Conservation (phyloP, 2,888 invertebrate species). For the Panopea generosa region DNA sequence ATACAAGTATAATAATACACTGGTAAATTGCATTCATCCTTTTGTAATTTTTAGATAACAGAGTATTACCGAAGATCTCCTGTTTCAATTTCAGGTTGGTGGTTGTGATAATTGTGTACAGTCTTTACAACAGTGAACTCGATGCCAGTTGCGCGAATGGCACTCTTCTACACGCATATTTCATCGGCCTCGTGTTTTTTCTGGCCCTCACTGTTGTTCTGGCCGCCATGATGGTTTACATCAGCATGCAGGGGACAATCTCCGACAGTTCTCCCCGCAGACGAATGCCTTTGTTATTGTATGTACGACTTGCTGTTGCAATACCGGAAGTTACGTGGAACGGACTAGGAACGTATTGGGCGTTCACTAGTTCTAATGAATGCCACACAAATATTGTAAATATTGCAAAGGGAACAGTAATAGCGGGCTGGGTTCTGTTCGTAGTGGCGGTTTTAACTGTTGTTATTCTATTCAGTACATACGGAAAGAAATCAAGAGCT, state of each 20-base stretch:
- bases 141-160: slow-evolving; percentile 67
- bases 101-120: slow-evolving; percentile 88
- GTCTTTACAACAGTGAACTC: slow-evolving; percentile 88
- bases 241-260: slow-evolving; percentile 59
- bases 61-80: no score
- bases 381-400: slow-evolving; percentile 73
- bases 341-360: slow-evolving; percentile 49
- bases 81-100: slow-evolving; percentile 88
- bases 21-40: no score
- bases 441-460: slow-evolving; percentile 90
- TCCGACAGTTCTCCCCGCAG: slow-evolving; percentile 38
- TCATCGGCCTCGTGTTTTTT: slow-evolving; percentile 53
- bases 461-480: slow-evolving; percentile 92
- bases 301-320: slow-evolving; percentile 46
- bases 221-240: slow-evolving; percentile 33
- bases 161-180: slow-evolving; percentile 40
- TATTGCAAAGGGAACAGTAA: slow-evolving; percentile 88
- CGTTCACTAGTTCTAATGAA: slow-evolving; percentile 50
- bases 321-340: slow-evolving; percentile 60
- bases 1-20: no score
- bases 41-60: no score
- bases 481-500: slow-evolving; percentile 87
- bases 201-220: slow-evolving; percentile 44
- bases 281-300: slow-evolving; percentile 39
- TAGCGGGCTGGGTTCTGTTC: slow-evolving; percentile 93